These are phyloP conservation scores for Archivesica marissinica DNA, from an alignment of 1,140 invertebrate species.

Conservation along the genomic window DNA sequence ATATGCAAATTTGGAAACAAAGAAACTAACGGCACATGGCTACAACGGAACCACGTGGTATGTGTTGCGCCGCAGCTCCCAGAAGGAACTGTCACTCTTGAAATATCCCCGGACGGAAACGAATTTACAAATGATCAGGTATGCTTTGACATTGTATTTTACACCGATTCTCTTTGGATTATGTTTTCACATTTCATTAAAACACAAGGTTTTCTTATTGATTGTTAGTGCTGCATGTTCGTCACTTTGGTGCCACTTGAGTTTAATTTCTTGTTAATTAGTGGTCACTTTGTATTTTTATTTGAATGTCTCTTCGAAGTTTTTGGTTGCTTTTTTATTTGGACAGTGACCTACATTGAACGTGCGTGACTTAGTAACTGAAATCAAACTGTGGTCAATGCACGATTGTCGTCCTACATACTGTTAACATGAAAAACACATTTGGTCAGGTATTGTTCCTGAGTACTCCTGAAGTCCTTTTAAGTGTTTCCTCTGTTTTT, in stretches of 20 bases:
- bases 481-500: background rate
- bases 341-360: too few relatives aligned
- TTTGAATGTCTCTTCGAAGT: background rate
- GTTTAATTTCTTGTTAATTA: background rate
- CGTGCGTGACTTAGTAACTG: too few relatives aligned
- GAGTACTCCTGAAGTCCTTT: too few relatives aligned
- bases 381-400: too few relatives aligned
- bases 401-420: too few relatives aligned
- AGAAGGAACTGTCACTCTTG: conserved; percentile 41
- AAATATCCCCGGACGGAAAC: conserved; percentile 48
- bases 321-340: too few relatives aligned
- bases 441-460: too few relatives aligned
- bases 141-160: background rate
- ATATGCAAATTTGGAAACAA: conserved; percentile 58
- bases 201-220: background rate
- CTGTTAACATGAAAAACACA: too few relatives aligned
- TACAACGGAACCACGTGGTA: conserved; percentile 55
- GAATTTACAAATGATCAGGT: conserved; percentile 63
- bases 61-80: conserved; percentile 53
- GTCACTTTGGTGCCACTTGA: too few relatives aligned
- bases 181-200: background rate
- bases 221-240: too few relatives aligned
- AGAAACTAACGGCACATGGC: conserved; percentile 57
- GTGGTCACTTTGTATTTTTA: background rate
- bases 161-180: too few relatives aligned